Base-by-base conservation (phyloP, 2,888 invertebrate genomes). In the Agriopis marginaria region DNA sequence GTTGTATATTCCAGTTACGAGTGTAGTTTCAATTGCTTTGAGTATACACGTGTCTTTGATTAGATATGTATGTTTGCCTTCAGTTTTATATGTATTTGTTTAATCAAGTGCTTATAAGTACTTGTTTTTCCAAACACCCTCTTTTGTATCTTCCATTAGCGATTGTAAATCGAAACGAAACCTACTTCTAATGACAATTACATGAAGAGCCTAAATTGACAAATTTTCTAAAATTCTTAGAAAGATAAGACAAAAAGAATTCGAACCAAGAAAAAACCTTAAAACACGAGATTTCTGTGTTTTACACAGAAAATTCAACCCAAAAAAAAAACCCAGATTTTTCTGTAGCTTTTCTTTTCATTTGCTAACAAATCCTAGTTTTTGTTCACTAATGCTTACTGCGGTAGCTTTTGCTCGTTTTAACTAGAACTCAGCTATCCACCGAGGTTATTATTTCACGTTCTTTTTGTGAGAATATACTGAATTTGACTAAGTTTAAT, bases 401-500 rank as follows among this genome's bases (percentile, higher is more conserved):
- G 60, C 50, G 40, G 40, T 66, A 50, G 39, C 44, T 49, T 68
- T 51, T 54, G 61, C 54, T 55, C 44, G 23, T 7, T 59, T 51
- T 32, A 65, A 60, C 50, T 71, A 67, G 68, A 51, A 44, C 69
- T 60, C 55, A 64, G 61, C 50, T 63, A 64, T 49, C 47, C 47
- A 49, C 45, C 53, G 45, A 72, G 44, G 74, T 63, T 68, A 69
- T 69, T 70, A 70, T 77, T 78, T 71, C 65, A 66, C 61, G 68
- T 74, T 67, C 66, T 71, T 63, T 73, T 73, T 63, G 51, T 53
- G 60, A 64, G 66, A 64, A 71, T 73, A 59, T 23, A 32, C 39
- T 53, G 59, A 53, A 66, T 47, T 66, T 53, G 32, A 42, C 39
- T 59, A 44, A 50, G 64, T 64, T 66, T 59, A 14, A 66, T 59